Conservation (phyloP, 1,140 invertebrate species). For the Drosophila sp. region DNA sequence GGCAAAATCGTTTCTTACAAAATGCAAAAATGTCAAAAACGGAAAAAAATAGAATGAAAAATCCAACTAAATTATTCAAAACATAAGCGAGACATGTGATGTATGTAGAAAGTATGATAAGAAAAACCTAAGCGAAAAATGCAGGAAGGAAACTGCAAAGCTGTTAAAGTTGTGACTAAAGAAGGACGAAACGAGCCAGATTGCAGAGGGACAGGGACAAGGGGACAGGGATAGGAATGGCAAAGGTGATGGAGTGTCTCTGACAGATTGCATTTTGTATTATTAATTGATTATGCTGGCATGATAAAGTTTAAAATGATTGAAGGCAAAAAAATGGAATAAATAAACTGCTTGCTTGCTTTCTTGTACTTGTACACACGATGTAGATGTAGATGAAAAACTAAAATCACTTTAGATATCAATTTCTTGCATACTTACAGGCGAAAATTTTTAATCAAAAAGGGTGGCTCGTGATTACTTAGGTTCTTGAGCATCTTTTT, state of each 20-base stretch:
- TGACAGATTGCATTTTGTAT: conserved; percentile 46
- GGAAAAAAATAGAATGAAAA: conserved; percentile 15
- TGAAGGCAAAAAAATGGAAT: neutral
- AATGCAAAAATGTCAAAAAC: conserved; percentile 54
- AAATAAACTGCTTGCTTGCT: neutral
- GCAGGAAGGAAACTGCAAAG: neutral
- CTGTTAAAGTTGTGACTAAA: neutral
- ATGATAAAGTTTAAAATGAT: conserved; percentile 2
- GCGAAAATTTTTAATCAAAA: neutral
- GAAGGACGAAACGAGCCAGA: conserved; percentile 8
- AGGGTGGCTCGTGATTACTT: too few species aligned
- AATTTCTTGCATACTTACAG: conserved; percentile 24
- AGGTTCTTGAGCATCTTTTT: too few species aligned
- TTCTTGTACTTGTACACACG: neutral
- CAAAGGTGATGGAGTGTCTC: conserved; percentile 16
- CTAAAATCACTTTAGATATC: neutral
- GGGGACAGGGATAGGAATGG: too few species aligned
- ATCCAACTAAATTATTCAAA: conserved; percentile 69
- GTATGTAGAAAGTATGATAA: conserved; percentile 41
- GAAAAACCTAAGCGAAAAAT: conserved; percentile 16
- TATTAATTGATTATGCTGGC: conserved; percentile 44
- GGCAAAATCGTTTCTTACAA: conserved; percentile 66
- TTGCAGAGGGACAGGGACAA: neutral
- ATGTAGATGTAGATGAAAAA: neutral
- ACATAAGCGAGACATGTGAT: conserved; percentile 70